Evolutionary conservation across 1,140 invertebrate genomes (phyloP), one percentile per base, ranked within the genome.

Genomic region (Sitophilus oryzae): DNA sequence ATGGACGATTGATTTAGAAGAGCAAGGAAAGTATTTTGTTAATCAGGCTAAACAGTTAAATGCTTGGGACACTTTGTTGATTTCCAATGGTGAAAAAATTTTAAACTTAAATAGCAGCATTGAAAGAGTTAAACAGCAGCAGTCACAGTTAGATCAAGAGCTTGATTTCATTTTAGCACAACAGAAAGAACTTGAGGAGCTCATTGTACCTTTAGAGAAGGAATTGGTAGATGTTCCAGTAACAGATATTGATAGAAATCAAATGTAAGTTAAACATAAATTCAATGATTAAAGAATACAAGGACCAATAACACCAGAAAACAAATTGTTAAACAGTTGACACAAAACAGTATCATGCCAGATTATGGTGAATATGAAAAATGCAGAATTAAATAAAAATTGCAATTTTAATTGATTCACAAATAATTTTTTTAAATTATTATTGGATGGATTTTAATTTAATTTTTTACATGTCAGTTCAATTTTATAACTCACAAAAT

Each of bases 41-140:
- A 89, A 93, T 70, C 93, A 97, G 74, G 93, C 93, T 1, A 90
- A 88, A 8, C 89, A 96, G 73, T 84, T 97, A 14, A 97, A 96
- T 72, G 86, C 87, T 5, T 97, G 94, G 93, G 94, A 98, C 69
- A 81, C 86, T 63, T 75, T 95, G 2, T 77, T 97, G 0, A 90
- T 94, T 42, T 81, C 83, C 9, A 96, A 97, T 74, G 92, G 89
- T 48, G 90, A 95, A 62, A 95, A 94, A 82, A 94, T 96, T 63
- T 80, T 91, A 2, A 81, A 83, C 52, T 71, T 96, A 1, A 93
- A 92, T 72, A 81, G 88, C 63, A 84, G 89, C 21, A 82, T 96
- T 9, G 86, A 92, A 67, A 79, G 82, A 58, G 88, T 95, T 0
- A 93, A 93, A 74, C 77, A 85, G 19, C 90, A 96, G 65, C 93